Percentiles rank a stretch among this genome's conserved stretches.
Conservation (phyloP, 2,888 invertebrate species). For the Tenthredo livida region DNA sequence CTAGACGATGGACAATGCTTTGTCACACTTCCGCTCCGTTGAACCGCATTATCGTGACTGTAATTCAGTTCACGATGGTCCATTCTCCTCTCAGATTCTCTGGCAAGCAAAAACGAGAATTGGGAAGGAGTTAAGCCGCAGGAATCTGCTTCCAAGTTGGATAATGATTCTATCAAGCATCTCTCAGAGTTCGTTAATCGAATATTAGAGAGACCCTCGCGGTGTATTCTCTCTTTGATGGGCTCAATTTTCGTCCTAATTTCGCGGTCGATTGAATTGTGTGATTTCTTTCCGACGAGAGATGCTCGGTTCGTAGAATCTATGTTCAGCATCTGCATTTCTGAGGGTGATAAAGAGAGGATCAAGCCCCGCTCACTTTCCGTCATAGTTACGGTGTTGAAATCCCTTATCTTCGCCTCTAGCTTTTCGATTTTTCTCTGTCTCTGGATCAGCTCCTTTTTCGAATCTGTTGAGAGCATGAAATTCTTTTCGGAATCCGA, state of each 20-base stretch:
- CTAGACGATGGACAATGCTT: neutral
- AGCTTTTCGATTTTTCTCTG: constrained; percentile 34
- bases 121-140: constrained; percentile 3
- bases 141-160: neutral
- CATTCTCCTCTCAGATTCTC: neutral
- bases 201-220: constrained; percentile 23
- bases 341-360: constrained; percentile 38
- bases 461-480: constrained; percentile 27
- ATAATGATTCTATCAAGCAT: neutral
- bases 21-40: neutral
- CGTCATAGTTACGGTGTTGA: constrained; percentile 48
- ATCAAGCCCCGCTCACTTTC: constrained; percentile 29
- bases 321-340: constrained; percentile 46
- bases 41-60: neutral
- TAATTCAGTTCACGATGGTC: neutral
- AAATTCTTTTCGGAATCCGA: constrained; percentile 43
- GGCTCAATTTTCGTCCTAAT: neutral
- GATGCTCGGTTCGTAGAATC: constrained; percentile 24
- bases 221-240: constrained; percentile 37
- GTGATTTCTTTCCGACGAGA: neutral
- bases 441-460: constrained; percentile 40
- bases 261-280: neutral
- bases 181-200: constrained; percentile 23
- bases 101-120: constrained; percentile 1
- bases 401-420: constrained; percentile 40